These are phyloP conservation scores for Xyrichtys novacula DNA, from an alignment of 2,797 vertebrate species.

Conservation along the genomic window DNA sequence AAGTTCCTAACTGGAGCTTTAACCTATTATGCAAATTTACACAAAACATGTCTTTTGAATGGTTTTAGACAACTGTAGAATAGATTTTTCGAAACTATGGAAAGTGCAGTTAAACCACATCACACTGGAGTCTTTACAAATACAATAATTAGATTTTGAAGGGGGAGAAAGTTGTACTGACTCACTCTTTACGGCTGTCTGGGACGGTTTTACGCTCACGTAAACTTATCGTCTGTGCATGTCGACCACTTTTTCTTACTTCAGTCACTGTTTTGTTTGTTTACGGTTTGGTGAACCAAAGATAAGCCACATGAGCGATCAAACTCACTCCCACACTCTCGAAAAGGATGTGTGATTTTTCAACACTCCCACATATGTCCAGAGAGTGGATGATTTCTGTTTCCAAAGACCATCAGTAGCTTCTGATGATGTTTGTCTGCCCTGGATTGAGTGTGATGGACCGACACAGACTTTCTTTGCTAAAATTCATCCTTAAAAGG, in stretches of 20 bases:
- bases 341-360: conserved; percentile 52
- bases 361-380: conserved; percentile 35
- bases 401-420: conserved; percentile 19
- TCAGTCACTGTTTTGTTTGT: conserved; percentile 31
- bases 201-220: conserved; percentile 15
- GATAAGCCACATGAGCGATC: conserved; percentile 42
- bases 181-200: too few relatives aligned
- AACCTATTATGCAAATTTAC: too few relatives aligned
- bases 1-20: too few relatives aligned
- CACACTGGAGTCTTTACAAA: too few relatives aligned
- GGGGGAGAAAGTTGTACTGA: conserved; percentile 7
- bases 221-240: conserved; percentile 6
- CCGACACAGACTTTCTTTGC: not conserved
- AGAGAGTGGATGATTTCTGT: not conserved
- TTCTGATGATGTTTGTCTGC: conserved; percentile 1
- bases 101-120: too few relatives aligned
- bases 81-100: too few relatives aligned
- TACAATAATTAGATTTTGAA: too few relatives aligned
- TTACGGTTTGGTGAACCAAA: conserved; percentile 43
- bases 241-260: conserved; percentile 10
- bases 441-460: conserved; percentile 10
- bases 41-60: too few relatives aligned
- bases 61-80: too few relatives aligned
- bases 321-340: conserved; percentile 29
- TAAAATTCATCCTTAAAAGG: conserved; percentile 51